These are phyloP conservation scores for Caenorhabditis sp. DNA, from an alignment of 2,888 invertebrate species.

Conservation along the genomic window DNA sequence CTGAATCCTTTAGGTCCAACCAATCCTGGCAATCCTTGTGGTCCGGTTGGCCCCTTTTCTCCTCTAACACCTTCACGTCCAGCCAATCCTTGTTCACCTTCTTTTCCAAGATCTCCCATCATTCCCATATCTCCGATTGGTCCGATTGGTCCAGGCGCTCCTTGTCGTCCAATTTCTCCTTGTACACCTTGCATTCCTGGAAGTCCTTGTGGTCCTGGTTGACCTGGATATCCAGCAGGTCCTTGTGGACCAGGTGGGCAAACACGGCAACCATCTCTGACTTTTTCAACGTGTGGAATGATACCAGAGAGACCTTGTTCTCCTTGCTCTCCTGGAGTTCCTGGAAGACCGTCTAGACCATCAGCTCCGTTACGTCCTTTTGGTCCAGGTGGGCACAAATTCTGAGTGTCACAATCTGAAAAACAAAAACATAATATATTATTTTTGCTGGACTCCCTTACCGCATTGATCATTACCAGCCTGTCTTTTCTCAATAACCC, in stretches of 20 bases:
- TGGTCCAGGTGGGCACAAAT: conserved; percentile 53
- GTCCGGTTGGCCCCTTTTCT: conserved; percentile 67
- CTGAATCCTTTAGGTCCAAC: conserved; percentile 68
- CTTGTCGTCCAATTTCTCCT: conserved; percentile 72
- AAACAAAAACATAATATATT: neutral
- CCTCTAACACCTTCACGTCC: conserved; percentile 74
- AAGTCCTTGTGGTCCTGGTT: conserved; percentile 66
- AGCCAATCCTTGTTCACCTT: conserved; percentile 60
- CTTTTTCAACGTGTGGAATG: conserved; percentile 37
- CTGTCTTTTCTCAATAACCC: conserved; percentile 40
- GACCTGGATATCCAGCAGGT: conserved; percentile 62
- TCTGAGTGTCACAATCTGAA: conserved; percentile 47
- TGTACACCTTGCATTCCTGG: conserved; percentile 70
- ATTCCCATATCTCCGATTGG: conserved; percentile 71
- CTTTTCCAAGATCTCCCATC: conserved; percentile 50
- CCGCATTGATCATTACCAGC: conserved; percentile 41
- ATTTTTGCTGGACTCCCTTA: neutral
- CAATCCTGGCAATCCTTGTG: conserved; percentile 74
- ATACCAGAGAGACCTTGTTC: conserved; percentile 48
- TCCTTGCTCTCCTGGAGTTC: conserved; percentile 54
- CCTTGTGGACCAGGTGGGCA: conserved; percentile 54
- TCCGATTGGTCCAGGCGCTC: conserved; percentile 70
- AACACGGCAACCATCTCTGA: conserved; percentile 43
- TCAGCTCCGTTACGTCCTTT: conserved; percentile 65
- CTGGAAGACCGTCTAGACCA: conserved; percentile 67